These are phyloP conservation scores for Apogon talboti DNA, from an alignment of 2,797 vertebrate species.

Conservation along the genomic window DNA sequence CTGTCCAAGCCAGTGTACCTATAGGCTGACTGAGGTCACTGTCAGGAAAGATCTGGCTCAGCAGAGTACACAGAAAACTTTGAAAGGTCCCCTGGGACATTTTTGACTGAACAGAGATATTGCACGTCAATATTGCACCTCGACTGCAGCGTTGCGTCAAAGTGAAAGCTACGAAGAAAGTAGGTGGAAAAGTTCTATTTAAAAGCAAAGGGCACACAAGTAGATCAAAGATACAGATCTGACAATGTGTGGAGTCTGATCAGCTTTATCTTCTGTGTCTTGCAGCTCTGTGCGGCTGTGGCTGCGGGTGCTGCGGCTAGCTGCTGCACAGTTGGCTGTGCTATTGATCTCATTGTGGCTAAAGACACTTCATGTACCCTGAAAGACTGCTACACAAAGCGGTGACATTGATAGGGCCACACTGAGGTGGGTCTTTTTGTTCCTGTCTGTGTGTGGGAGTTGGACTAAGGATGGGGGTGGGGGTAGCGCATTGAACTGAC, in stretches of 20 bases:
- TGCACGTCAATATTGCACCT: constrained; percentile 66
- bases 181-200: constrained; percentile 34
- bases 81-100: constrained; percentile 75
- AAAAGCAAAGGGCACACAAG: constrained; percentile 50
- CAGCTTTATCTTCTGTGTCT: constrained; percentile 70
- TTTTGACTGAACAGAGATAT: constrained; percentile 72
- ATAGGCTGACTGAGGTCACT: constrained; percentile 83
- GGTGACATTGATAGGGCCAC: constrained; percentile 86
- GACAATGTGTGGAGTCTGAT: constrained; percentile 63
- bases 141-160: constrained; percentile 21
- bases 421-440: constrained; percentile 84
- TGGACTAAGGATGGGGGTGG: constrained; percentile 70
- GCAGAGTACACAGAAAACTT: constrained; percentile 84
- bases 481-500: constrained; percentile 69
- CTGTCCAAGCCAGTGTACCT: constrained; percentile 81
- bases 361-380: constrained; percentile 85
- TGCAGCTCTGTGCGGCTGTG: constrained; percentile 38
- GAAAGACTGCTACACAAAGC: constrained; percentile 82
- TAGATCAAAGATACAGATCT: constrained; percentile 78
- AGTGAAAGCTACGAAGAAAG: constrained; percentile 24
- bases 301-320: constrained; percentile 36
- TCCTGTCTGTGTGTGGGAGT: constrained; percentile 80
- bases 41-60: constrained; percentile 82
- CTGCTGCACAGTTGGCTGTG: constrained; percentile 75
- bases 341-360: constrained; percentile 85